Evolutionary conservation across 2,888 invertebrate species (phyloP).

Genomic region (Megamerina dolium): DNA sequence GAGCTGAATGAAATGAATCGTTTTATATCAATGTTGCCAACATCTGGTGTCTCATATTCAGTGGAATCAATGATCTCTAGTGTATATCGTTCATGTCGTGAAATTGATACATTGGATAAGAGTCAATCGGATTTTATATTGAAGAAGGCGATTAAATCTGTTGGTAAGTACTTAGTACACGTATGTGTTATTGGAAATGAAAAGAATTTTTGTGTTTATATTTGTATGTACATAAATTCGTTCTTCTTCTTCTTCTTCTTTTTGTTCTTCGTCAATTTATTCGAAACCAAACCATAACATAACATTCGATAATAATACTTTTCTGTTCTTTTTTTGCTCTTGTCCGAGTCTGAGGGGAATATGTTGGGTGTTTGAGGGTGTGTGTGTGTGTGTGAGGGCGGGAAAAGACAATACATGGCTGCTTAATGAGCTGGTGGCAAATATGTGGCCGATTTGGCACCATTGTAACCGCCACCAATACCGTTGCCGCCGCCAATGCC

Average conservation of each 20-base stretch:
- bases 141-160: slow-evolving; percentile 40
- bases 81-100: slow-evolving; percentile 43
- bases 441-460: slow-evolving; percentile 17
- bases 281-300: slow-evolving; percentile 8
- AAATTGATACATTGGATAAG: slow-evolving; percentile 44
- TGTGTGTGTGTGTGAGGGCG: neutral
- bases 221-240: neutral
- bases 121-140: slow-evolving; percentile 42
- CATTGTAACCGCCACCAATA: slow-evolving; percentile 8
- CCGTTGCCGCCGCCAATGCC: neutral
- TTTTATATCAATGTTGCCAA: slow-evolving; percentile 45
- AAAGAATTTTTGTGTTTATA: too few species aligned
- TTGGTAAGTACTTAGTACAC: slow-evolving; percentile 42
- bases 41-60: slow-evolving; percentile 36
- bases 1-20: slow-evolving; percentile 44
- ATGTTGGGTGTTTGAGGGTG: neutral
- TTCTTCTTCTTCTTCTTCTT: neutral
- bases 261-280: slow-evolving; percentile 2
- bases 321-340: too few species aligned
- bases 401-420: neutral
- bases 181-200: too few species aligned
- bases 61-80: slow-evolving; percentile 45
- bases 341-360: too few species aligned
- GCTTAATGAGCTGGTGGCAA: slow-evolving; percentile 19
- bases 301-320: neutral